A percentile compares a stretch with the other conserved stretches of the same genome.
Evolutionary conservation across 2,113 vertebrate species (phyloP).

Genomic region (Lepidothrix coronata): DNA sequence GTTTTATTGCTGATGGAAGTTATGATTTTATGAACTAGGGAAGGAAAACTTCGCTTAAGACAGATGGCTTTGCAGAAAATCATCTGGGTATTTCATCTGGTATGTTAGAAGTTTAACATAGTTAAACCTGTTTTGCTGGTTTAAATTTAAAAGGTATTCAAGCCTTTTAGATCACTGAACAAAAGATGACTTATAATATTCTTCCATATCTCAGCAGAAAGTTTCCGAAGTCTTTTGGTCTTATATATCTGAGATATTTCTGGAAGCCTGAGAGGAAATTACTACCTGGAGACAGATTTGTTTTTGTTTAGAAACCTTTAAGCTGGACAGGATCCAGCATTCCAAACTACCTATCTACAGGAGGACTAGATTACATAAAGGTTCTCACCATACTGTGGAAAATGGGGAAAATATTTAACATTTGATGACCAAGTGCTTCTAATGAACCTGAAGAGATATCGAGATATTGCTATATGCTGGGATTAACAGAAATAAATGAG

Average conservation of each 20-base stretch:
- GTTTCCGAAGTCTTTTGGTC: neutral
- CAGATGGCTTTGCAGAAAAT: neutral
- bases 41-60: neutral
- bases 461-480: neutral
- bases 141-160: slow-evolving; percentile 1
- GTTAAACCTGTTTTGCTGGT: neutral
- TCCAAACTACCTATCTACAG: neutral
- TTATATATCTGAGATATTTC: neutral
- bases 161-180: neutral
- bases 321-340: neutral
- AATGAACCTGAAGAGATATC: neutral
- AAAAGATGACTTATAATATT: neutral
- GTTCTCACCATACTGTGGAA: neutral
- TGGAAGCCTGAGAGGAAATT: neutral
- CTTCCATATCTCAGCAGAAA: neutral
- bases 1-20: neutral
- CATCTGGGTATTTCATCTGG: neutral
- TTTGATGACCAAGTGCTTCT: neutral
- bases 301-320: neutral
- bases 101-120: neutral
- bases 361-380: neutral
- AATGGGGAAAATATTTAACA: neutral
- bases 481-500: neutral
- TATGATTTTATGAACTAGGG: neutral
- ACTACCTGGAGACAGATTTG: neutral